Evolutionary conservation across 2,797 vertebrate species (phyloP).

Genomic region (Gallinago solitaria): DNA sequence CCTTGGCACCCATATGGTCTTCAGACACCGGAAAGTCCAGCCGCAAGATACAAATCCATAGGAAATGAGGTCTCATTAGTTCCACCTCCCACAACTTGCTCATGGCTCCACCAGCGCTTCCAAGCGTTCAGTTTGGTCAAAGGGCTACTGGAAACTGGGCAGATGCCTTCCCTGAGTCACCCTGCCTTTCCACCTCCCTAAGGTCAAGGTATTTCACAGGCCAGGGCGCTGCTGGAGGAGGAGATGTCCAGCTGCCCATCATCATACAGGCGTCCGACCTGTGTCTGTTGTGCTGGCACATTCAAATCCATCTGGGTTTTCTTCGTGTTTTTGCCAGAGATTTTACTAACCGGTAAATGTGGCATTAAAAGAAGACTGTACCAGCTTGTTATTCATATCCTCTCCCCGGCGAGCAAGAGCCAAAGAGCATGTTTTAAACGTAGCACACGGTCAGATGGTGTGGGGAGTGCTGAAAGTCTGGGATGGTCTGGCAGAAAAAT

Average conservation of each 20-base stretch:
- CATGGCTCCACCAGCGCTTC: background rate
- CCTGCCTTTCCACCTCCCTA: background rate
- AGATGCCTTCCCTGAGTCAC: background rate
- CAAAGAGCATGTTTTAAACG: background rate
- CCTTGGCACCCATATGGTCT: background rate
- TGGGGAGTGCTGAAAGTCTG: background rate
- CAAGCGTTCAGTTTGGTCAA: background rate
- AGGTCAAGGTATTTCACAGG: background rate
- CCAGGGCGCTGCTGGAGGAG: background rate
- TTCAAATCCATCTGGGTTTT: background rate
- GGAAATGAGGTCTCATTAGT: constrained; percentile 27
- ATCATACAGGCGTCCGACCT: background rate
- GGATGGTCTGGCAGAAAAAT: constrained; percentile 31
- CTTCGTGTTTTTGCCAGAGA: background rate
- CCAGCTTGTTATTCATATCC: constrained; percentile 20
- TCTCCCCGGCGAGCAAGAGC: background rate
- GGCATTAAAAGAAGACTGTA: background rate
- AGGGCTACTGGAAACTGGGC: background rate
- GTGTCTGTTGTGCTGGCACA: background rate
- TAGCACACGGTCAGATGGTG: constrained; percentile 18
- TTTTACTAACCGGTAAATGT: background rate
- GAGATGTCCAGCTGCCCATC: background rate
- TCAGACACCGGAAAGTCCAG: constrained; percentile 2
- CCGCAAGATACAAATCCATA: background rate
- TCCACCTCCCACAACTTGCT: constrained; percentile 10